phyloP scores from a whole-genome alignment of 2,113 vertebrate species.

The Salvelinus sp. region DNA sequence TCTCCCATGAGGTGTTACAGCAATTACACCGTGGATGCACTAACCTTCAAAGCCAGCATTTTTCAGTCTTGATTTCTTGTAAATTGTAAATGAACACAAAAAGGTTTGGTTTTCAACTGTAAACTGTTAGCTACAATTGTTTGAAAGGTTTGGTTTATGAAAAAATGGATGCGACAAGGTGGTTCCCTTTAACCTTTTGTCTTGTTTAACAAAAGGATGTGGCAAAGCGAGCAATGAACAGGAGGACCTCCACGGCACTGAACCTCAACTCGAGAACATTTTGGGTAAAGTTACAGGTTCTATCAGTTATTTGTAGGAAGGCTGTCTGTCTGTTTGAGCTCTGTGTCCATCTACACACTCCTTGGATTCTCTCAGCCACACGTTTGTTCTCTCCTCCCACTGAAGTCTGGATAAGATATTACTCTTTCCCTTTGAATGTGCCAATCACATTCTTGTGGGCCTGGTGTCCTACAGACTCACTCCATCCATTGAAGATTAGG shows the following conservation, averaged over 20 bases:
- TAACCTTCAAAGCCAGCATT: neutral
- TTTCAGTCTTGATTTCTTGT: too few species aligned
- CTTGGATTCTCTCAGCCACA: neutral
- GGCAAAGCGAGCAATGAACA: too few species aligned
- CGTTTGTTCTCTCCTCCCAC: conserved; percentile 28
- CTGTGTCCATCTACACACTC: conserved; percentile 3
- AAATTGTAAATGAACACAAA: too few species aligned
- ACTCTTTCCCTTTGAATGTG: conserved; percentile 50
- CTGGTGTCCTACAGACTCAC: conserved; percentile 3
- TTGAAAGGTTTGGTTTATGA: too few species aligned
- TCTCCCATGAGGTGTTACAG: neutral
- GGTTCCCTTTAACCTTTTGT: too few species aligned
- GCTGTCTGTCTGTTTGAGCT: neutral
- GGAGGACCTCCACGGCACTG: too few species aligned
- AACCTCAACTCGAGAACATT: too few species aligned
- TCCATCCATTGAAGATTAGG: conserved; percentile 45
- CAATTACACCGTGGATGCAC: neutral
- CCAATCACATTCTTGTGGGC: conserved; percentile 27
- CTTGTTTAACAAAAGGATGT: too few species aligned
- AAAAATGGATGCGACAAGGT: too few species aligned
- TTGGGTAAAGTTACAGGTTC: too few species aligned
- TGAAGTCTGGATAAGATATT: conserved; percentile 51
- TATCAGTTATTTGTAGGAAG: neutral
- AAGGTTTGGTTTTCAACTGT: too few species aligned
- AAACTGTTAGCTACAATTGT: too few species aligned